These are phyloP conservation scores for Eudemis profundana DNA, from an alignment of 2,888 invertebrate genomes.

Conservation along the genomic window DNA sequence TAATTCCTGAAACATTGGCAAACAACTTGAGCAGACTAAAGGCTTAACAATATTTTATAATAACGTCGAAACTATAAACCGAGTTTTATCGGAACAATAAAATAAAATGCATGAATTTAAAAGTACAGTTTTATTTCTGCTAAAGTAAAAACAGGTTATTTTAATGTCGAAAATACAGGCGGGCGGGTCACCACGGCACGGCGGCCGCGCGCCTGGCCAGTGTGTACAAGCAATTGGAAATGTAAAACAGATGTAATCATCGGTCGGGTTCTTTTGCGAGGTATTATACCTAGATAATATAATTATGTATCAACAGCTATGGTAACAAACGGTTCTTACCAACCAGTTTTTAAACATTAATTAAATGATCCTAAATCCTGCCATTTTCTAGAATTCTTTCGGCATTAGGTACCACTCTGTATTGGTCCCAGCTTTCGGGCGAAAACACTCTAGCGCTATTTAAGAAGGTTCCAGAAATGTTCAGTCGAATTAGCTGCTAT, in stretches of 20 bases:
- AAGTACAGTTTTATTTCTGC: slow-evolving; percentile 64
- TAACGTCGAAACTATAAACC: slow-evolving; percentile 52
- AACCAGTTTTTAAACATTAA: slow-evolving; percentile 30
- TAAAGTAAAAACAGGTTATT: slow-evolving; percentile 62
- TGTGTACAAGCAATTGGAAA: slow-evolving; percentile 55
- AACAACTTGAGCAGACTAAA: slow-evolving; percentile 11
- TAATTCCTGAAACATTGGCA: slow-evolving; percentile 7
- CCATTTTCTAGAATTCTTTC: too few relatives aligned
- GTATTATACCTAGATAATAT: background rate
- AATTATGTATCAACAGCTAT: background rate
- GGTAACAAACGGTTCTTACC: too few relatives aligned
- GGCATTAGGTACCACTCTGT: too few relatives aligned
- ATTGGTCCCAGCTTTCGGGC: too few relatives aligned
- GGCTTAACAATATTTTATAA: slow-evolving; percentile 30
- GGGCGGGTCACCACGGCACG: slow-evolving; percentile 53
- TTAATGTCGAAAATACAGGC: slow-evolving; percentile 63
- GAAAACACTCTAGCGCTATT: too few relatives aligned
- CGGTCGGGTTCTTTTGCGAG: slow-evolving; percentile 38
- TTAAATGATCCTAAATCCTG: too few relatives aligned
- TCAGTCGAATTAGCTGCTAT: slow-evolving; percentile 53
- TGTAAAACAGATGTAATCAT: slow-evolving; percentile 54
- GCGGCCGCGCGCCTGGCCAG: slow-evolving; percentile 45
- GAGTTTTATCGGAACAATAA: slow-evolving; percentile 64
- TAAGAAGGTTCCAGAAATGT: slow-evolving; percentile 52
- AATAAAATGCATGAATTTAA: slow-evolving; percentile 63